Evolutionary conservation across 1,140 invertebrate genomes (phyloP), one percentile per base, ranked within the genome.

Genomic region (Diprion similis): DNA sequence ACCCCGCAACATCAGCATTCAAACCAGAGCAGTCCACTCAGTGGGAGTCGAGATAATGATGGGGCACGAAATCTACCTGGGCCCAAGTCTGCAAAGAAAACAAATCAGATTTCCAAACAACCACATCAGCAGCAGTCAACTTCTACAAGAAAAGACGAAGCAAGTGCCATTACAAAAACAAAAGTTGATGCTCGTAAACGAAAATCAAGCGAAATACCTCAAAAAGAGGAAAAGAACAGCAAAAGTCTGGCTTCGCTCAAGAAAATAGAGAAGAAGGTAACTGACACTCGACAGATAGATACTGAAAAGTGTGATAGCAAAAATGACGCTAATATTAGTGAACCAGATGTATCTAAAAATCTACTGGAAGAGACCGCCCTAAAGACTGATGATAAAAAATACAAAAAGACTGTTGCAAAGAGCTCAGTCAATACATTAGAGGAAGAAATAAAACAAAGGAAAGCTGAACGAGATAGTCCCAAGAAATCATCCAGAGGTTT

Each of bases 181-280:
- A 89, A 86, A 81, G 86, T 86, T 70, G 90, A 90, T 70, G 76
- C 82, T 79, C 81, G 87, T 71, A 88, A 88, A 78, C 84, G 89
- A 92, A 91, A 91, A 91, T 83, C 89, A 81, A 88, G 86, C 86
- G 89, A 90, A 84, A 81, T 78, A 70, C 68, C 70, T 46, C 78
- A 82, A 70, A 88, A 88, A 76, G 85, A 89, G 76, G 84, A 89
- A 80, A 91, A 91, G 88, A 82, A 79, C 85, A 79, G 85, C 85
- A 89, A 92, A 85, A 81, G 86, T 85, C 90, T 89, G 77, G 85
- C 89, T 93, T 76, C 90, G 92, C 78, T 93, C 90, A 90, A 92
- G 91, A 91, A 94, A 91, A 83, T 89, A 90, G 90, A 93, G 87
- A 91, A 92, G 89, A 92, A 90, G 87, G 37, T 91, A 80, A 90